phyloP scores from a whole-genome alignment of 2,113 vertebrate genomes.

The Herpailurus yagouaroundi region DNA sequence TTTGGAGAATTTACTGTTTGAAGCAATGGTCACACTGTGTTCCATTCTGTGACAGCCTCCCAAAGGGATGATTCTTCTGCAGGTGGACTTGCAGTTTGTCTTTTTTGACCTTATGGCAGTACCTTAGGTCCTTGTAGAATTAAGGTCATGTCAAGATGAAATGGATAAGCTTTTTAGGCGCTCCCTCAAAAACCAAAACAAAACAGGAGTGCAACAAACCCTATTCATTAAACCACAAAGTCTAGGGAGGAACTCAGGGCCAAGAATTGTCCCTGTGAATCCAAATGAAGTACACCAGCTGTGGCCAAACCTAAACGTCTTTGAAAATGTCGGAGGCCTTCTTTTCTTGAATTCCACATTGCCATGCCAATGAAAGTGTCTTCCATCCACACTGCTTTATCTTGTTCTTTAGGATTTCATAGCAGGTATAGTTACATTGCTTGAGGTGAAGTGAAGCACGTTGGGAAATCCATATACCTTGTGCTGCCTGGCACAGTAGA shows the following conservation, averaged over 20 bases:
- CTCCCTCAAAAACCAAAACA: neutral
- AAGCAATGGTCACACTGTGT: neutral
- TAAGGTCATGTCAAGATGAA: constrained; percentile 33
- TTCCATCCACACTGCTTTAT: neutral
- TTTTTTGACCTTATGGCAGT: neutral
- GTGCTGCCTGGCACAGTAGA: neutral
- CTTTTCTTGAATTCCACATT: constrained; percentile 39
- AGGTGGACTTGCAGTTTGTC: neutral
- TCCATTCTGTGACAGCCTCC: neutral
- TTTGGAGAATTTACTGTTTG: constrained; percentile 47
- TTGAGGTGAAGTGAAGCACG: neutral
- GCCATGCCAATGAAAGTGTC: neutral
- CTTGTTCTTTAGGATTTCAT: neutral
- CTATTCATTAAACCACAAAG: constrained; percentile 26
- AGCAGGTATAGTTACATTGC: neutral
- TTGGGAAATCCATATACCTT: neutral
- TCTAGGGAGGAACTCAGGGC: neutral
- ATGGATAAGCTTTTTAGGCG: neutral
- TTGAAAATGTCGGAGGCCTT: constrained; percentile 18
- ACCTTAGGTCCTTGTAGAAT: neutral
- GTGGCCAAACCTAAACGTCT: constrained; percentile 36
- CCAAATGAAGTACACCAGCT: neutral
- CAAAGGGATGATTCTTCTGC: neutral
- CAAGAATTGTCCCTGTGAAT: neutral
- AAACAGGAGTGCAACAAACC: neutral